Evolutionary conservation across 2,888 invertebrate species (phyloP).

Genomic region (Tipula lateralis): DNA sequence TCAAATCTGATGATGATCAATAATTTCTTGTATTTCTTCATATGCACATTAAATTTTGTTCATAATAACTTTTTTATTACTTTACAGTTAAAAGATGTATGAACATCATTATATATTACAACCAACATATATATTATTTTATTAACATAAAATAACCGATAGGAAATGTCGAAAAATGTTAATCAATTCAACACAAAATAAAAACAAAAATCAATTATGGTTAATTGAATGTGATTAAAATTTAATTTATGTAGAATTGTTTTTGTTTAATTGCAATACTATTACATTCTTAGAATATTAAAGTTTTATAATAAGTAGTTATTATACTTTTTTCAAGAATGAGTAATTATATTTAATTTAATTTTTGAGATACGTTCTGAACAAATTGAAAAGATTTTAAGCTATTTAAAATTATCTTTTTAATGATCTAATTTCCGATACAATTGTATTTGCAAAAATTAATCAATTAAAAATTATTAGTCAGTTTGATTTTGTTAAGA

Average conservation of each 20-base stretch:
- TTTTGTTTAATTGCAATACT: background rate
- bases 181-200: background rate
- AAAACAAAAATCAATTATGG: background rate
- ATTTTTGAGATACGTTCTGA: background rate
- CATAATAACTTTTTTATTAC: background rate
- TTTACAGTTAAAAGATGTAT: background rate
- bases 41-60: background rate
- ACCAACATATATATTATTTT: background rate
- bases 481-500: too few relatives aligned
- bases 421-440: too few relatives aligned
- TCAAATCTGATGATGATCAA: background rate
- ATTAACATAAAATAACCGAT: background rate
- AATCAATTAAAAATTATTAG: too few relatives aligned
- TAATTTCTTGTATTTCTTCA: background rate
- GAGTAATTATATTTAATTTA: background rate
- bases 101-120: background rate
- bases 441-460: too few relatives aligned
- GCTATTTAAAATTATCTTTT: too few relatives aligned
- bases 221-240: slow-evolving; percentile 19
- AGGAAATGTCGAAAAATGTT: background rate
- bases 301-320: background rate
- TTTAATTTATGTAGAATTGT: background rate
- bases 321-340: background rate
- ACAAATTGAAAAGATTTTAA: too few relatives aligned
- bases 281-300: background rate